Percentiles rank a stretch among this genome's conserved stretches.
Conservation (phyloP, 2,888 invertebrate genomes). For the Isoperla grammatica region DNA sequence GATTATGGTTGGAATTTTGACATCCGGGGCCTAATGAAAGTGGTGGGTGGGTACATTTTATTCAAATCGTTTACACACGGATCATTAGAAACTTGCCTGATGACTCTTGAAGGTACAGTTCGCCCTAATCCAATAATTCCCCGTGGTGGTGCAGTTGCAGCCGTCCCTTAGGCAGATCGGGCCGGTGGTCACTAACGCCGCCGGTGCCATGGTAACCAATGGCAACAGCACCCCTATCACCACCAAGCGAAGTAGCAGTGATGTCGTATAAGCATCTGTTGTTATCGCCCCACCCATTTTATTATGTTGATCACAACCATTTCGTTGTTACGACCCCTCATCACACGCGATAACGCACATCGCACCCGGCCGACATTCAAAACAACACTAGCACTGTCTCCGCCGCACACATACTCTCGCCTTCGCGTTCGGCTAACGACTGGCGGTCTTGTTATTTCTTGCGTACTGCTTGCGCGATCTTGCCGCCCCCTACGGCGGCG, state of each 20-base stretch:
- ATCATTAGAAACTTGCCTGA: constrained; percentile 49
- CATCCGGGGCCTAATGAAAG: too few relatives aligned
- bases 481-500: background rate
- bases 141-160: constrained; percentile 55
- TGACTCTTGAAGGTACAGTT: constrained; percentile 57
- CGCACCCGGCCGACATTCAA: background rate
- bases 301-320: constrained; percentile 13
- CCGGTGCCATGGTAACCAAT: constrained; percentile 8
- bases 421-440: constrained; percentile 2
- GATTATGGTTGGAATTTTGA: too few relatives aligned
- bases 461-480: background rate
- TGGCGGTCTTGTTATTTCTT: background rate
- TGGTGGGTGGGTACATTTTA: too few relatives aligned
- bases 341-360: background rate
- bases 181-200: constrained; percentile 6
- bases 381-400: background rate
- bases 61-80: background rate
- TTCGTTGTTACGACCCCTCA: constrained; percentile 10
- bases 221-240: constrained; percentile 17
- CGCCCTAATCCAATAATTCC: constrained; percentile 56
- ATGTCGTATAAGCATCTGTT: constrained; percentile 14
- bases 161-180: constrained; percentile 36
- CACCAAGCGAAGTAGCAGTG: background rate
- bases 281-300: constrained; percentile 25
- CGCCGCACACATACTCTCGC: background rate